Conservation (phyloP, 2,113 vertebrate species). For the Turdus rufiventris region DNA sequence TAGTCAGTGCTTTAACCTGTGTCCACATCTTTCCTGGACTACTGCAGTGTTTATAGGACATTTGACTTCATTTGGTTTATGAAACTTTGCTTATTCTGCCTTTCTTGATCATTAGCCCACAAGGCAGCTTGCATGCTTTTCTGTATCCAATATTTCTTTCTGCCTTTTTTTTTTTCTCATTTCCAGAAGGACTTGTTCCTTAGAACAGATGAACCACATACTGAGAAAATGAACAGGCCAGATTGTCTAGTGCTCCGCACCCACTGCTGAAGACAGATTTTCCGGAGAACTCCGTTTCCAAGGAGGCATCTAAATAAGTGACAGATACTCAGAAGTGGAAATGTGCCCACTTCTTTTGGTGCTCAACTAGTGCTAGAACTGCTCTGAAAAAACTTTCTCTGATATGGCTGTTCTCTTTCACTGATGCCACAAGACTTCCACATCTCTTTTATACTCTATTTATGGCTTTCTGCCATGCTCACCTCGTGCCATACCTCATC, state of each 20-base stretch:
- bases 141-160: background rate
- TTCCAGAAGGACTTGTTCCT: slow-evolving; percentile 59
- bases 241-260: slow-evolving; percentile 55
- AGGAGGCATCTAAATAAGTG: slow-evolving; percentile 43
- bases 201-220: slow-evolving; percentile 53
- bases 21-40: background rate
- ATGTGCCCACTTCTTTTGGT: slow-evolving; percentile 20
- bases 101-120: slow-evolving; percentile 17
- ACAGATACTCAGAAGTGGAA: slow-evolving; percentile 49
- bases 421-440: background rate
- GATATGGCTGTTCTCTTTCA: background rate
- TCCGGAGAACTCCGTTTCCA: slow-evolving; percentile 39
- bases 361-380: slow-evolving; percentile 19
- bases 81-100: background rate
- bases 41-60: background rate
- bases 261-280: slow-evolving; percentile 35
- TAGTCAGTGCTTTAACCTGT: background rate
- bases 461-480: background rate
- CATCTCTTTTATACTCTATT: background rate
- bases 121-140: slow-evolving; percentile 7
- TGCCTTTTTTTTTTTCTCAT: background rate
- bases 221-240: slow-evolving; percentile 34
- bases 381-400: background rate
- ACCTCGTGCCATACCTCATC: background rate
- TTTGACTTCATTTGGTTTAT: background rate